A percentile compares a stretch with the other conserved stretches of the same genome.
These are phyloP conservation scores for Heliconius hermathena DNA, from an alignment of 1,140 invertebrate genomes.

Conservation along the genomic window DNA sequence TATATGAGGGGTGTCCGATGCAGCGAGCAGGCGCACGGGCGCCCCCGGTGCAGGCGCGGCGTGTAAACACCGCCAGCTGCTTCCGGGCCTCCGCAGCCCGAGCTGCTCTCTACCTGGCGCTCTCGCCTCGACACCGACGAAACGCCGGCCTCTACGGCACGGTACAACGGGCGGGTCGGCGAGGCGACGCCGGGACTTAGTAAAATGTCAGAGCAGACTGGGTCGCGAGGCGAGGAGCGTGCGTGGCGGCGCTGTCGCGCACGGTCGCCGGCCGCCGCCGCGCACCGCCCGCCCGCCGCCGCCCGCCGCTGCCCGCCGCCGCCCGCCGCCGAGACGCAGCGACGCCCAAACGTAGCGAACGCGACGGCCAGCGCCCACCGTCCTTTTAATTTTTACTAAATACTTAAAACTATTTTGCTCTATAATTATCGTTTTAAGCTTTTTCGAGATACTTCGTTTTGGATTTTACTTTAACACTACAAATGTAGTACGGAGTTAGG, in stretches of 20 bases:
- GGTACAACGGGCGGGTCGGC: constrained; percentile 48
- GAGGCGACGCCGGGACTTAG: constrained; percentile 69
- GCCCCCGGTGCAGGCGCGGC: constrained; percentile 60
- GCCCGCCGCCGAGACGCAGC: constrained; percentile 76
- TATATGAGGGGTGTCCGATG: constrained; percentile 67
- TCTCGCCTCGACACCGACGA: constrained; percentile 35
- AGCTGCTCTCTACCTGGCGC: constrained; percentile 42
- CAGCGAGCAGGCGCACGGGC: constrained; percentile 61
- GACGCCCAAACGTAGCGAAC: constrained; percentile 75
- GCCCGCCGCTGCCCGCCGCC: constrained; percentile 64
- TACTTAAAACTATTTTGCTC: background rate
- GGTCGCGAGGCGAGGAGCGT: constrained; percentile 73
- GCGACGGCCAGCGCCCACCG: constrained; percentile 66
- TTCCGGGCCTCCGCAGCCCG: constrained; percentile 48
- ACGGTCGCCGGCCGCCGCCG: constrained; percentile 60
- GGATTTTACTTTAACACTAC: background rate
- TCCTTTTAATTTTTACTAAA: constrained; percentile 6
- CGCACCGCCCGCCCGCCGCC: constrained; percentile 60
- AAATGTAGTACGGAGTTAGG: background rate
- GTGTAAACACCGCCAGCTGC: constrained; percentile 76
- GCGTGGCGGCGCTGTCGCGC: constrained; percentile 72
- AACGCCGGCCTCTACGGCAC: constrained; percentile 45
- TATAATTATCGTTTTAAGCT: background rate
- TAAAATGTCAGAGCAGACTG: constrained; percentile 77
- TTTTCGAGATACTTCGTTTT: background rate